Base-by-base conservation (phyloP, 2,888 invertebrate species). In the Phania funesta region DNA sequence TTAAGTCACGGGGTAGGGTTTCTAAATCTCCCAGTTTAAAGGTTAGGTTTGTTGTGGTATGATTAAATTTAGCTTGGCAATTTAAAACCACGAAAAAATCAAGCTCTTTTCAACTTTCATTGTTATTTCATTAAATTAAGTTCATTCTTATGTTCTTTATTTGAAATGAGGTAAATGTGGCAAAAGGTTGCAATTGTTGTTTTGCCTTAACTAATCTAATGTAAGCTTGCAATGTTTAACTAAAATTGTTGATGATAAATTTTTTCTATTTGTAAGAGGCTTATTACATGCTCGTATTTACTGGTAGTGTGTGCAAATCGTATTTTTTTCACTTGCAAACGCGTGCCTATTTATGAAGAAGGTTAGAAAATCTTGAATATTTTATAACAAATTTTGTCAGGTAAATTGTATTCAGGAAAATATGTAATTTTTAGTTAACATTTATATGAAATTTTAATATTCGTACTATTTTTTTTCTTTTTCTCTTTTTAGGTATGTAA, bases 121-220 rank as follows among this genome's bases (percentile, higher is more conserved):
- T 58, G 29, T 62, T 73, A 62, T 62, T 50, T 16, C 52, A 44
- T 44, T 52, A 13, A 44, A 35, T 62, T 44, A 11, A 32, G 32
- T 64, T 22, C 44, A 50, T 54, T 26, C 22, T 73, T 50, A 26
- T 52, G 18, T 50, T 38, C 9, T 38, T n/a, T 48, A 5, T 54
- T 16, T 9, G 3, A 50, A 71, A 71, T 60, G 41, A 52, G 73
- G 62, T 64, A 73, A 73, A 62, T 50, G 41, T 64, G 52, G 4
- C 18, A 44, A n/a, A 62, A 44, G 9, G 62, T 29, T 62, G 22
- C 22, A 26, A 29, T 41, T 24, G 24, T 50, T 24, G n/a, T 26
- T 29, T 44, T 18, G 1, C 22, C 22, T 73, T 71, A 58, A 52
- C 62, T 32, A 52, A 62, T 62, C 41, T 41, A 8, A 9, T 62